Base-by-base conservation (phyloP, 1,140 invertebrate genomes). In the Zaprionus kolodkinae region DNA sequence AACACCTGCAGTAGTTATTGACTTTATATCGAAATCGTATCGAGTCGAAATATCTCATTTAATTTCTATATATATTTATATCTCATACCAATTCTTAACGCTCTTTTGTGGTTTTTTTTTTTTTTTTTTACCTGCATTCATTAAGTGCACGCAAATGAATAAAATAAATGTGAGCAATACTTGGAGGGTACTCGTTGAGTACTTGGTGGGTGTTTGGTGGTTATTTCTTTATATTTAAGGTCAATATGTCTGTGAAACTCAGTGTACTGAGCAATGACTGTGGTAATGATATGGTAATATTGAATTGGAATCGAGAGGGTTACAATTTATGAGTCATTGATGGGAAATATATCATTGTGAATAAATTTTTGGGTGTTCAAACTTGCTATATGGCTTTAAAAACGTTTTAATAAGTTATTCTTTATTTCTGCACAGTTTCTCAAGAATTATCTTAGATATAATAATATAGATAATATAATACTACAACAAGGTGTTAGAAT, bases 101-200 rank as follows among this genome's bases (percentile, higher is more conserved):
- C n/a, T 15, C 40, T 77, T 72, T 79, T 79, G 72, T 73, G 76
- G 83, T 82, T 70, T 21, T 1, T 21, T 21, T 21, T 21, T 21
- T 21, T 21, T 21, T 21, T 21, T 63, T 30, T 55, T 63, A 7
- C n/a, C 81, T 72, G 72, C 76, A 78, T 87, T 77, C 76, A 87
- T 88, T 87, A 87, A 36, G 10, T 33, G 70, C 83, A 87, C 83
- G 83, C 83, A 79, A 86, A 82, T 87, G 0, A 0, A 30, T 30
- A 30, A 1, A 21, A 21, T 21, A 21, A 21, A 10, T 38, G 48
- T 77, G 30, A 15, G 52, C 27, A 64, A 52, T 50, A 52, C n/a
- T 43, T 36, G 36, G 36, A 13, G 11, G 35, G 50, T 50, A 62
- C 48, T 63, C 40, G 38, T 3, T 9, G 40, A 7, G 3, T 15